Evolutionary conservation across 2,888 invertebrate genomes (phyloP).

Genomic region (Diplolepis rosae): DNA sequence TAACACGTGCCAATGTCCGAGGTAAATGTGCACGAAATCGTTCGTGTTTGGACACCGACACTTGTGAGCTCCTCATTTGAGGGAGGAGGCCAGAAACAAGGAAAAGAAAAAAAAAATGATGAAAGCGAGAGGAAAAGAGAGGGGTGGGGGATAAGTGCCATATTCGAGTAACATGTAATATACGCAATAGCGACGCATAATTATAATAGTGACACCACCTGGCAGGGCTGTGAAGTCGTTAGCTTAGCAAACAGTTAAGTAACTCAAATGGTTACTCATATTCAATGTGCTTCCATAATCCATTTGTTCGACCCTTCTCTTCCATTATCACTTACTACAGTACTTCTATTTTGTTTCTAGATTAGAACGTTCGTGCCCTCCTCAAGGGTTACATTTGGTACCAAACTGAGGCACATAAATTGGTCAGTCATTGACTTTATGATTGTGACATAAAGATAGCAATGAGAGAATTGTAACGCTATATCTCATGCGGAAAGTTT

Average conservation of each 20-base stretch:
- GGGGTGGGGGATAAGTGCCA: no score
- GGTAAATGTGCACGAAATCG: constrained; percentile 53
- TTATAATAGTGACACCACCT: constrained; percentile 69
- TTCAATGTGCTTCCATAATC: constrained; percentile 61
- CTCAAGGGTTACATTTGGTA: not conserved
- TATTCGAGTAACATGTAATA: constrained; percentile 37
- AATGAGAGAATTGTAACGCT: no score
- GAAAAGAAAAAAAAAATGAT: not conserved
- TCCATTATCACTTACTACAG: constrained; percentile 6
- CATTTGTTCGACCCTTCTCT: constrained; percentile 57
- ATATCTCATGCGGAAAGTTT: no score
- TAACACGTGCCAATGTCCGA: constrained; percentile 59
- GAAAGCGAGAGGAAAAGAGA: not conserved
- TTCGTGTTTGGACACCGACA: constrained; percentile 32
- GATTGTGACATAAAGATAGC: no score
- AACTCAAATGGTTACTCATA: constrained; percentile 57
- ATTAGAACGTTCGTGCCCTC: not conserved
- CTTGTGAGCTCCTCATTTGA: constrained; percentile 19
- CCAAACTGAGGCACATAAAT: not conserved
- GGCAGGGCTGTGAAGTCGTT: constrained; percentile 65
- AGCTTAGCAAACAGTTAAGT: constrained; percentile 65
- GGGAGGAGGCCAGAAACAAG: constrained; percentile 41
- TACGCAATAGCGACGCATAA: constrained; percentile 54
- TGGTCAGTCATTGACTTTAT: not conserved
- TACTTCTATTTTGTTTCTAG: constrained; percentile 10